A percentile compares a stretch with the other conserved stretches of the same genome.
Evolutionary conservation across 1,140 invertebrate genomes (phyloP).

Genomic region (Chymomyza costata): DNA sequence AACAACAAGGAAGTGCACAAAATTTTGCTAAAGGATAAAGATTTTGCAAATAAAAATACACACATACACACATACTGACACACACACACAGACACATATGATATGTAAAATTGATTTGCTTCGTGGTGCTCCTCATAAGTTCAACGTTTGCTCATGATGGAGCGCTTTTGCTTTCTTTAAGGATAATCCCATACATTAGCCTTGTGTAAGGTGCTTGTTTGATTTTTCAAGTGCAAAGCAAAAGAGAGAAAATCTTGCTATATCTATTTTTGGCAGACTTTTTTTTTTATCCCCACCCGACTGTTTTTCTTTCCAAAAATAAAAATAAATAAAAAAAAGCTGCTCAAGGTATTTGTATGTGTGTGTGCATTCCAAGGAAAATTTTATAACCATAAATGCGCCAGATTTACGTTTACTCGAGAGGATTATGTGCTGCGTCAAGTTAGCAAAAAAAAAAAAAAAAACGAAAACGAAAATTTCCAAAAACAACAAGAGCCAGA

Average conservation of each 20-base stretch:
- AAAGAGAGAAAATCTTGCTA: background rate
- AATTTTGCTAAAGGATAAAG: constrained; percentile 52
- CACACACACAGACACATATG: background rate
- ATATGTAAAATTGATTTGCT: constrained; percentile 71
- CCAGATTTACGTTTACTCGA: constrained; percentile 67
- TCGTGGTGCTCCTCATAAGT: no score
- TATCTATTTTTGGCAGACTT: no score
- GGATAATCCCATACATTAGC: constrained; percentile 70
- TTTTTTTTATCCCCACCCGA: constrained; percentile 14
- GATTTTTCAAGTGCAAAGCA: constrained; percentile 33
- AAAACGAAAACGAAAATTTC: no score
- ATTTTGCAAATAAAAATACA: no score
- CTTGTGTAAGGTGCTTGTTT: constrained; percentile 54
- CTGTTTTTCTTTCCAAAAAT: constrained; percentile 14
- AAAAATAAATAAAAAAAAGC: no score
- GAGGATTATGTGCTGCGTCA: constrained; percentile 53
- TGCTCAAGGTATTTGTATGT: constrained; percentile 38
- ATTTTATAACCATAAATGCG: constrained; percentile 70
- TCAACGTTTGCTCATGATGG: constrained; percentile 18
- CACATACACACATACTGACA: background rate
- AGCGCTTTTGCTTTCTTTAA: constrained; percentile 56
- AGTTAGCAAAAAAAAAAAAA: no score
- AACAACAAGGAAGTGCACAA: no score
- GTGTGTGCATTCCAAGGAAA: constrained; percentile 55
- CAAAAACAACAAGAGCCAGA: constrained; percentile 5